These are phyloP conservation scores for Spea bombifrons DNA, from an alignment of 2,113 vertebrate species.

Conservation along the genomic window DNA sequence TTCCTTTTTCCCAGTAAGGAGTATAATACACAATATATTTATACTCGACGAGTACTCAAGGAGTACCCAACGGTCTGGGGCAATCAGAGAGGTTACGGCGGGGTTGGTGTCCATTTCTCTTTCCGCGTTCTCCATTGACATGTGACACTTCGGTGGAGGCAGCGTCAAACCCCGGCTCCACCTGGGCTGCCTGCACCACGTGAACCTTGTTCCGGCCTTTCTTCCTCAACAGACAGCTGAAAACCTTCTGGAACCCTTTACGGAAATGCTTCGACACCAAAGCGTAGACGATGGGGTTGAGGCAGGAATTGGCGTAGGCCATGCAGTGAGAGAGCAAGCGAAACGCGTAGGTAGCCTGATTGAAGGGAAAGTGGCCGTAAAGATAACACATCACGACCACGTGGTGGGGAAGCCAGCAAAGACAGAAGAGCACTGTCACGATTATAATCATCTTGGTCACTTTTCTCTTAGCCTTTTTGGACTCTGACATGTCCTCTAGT, in stretches of 20 bases:
- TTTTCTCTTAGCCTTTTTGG: constrained; percentile 80
- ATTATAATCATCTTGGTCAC: constrained; percentile 90
- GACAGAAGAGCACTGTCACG: constrained; percentile 83
- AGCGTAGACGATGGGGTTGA: constrained; percentile 84
- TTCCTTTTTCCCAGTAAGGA: no score
- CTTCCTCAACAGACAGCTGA: constrained; percentile 80
- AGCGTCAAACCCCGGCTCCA: constrained; percentile 70
- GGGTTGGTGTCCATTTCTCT: constrained; percentile 67
- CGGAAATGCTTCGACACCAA: constrained; percentile 84
- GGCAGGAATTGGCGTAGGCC: constrained; percentile 86
- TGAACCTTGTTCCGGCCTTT: constrained; percentile 77
- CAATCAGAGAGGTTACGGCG: constrained; percentile 63
- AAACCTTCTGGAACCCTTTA: constrained; percentile 85
- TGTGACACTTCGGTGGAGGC: constrained; percentile 76
- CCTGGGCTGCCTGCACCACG: constrained; percentile 69
- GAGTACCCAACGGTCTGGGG: constrained; percentile 44
- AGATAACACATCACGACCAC: constrained; percentile 80
- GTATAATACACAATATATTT: no score
- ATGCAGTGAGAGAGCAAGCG: constrained; percentile 85
- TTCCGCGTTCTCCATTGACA: constrained; percentile 67
- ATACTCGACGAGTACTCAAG: constrained; percentile 6
- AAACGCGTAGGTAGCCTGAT: constrained; percentile 80
- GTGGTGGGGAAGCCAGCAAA: constrained; percentile 85
- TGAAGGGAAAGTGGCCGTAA: constrained; percentile 84
- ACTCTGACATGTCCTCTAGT: constrained; percentile 78